A percentile compares a stretch with the other conserved stretches of the same genome.
Evolutionary conservation across 2,797 vertebrate genomes (phyloP).

Genomic region (Gallinago nigripennis): DNA sequence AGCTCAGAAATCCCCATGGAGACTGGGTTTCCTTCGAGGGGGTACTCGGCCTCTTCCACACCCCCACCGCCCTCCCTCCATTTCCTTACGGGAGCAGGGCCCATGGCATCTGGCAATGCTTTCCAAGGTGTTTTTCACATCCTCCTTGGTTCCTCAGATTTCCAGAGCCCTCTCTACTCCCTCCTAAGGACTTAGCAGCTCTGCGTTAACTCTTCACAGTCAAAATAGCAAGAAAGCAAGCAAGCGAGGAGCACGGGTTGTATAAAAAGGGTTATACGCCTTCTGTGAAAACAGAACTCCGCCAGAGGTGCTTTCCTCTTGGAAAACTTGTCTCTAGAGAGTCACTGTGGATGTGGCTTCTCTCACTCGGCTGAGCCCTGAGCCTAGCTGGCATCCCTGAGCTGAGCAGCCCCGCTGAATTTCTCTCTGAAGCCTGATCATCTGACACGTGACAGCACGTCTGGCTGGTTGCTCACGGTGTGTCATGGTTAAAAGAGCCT

Average conservation of each 20-base stretch:
- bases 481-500: fast-evolving
- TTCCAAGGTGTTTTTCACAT: too few relatives aligned
- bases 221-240: background rate
- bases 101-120: fast-evolving
- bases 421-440: too few relatives aligned
- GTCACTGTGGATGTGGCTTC: background rate
- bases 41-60: fast-evolving
- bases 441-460: background rate
- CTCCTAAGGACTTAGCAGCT: background rate
- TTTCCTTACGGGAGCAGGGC: background rate
- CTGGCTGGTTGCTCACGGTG: background rate
- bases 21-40: background rate
- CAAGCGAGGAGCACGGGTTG: background rate
- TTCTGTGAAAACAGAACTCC: background rate
- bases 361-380: background rate
- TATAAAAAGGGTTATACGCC: background rate
- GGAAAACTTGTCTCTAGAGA: background rate
- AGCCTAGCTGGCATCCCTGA: background rate
- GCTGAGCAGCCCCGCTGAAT: background rate
- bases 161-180: background rate
- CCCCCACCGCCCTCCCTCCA: fast-evolving
- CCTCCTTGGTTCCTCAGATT: background rate
- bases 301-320: background rate
- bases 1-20: background rate
- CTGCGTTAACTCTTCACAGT: background rate